These are phyloP conservation scores for Aleiodes testaceus DNA, from an alignment of 2,888 invertebrate species.

Conservation along the genomic window DNA sequence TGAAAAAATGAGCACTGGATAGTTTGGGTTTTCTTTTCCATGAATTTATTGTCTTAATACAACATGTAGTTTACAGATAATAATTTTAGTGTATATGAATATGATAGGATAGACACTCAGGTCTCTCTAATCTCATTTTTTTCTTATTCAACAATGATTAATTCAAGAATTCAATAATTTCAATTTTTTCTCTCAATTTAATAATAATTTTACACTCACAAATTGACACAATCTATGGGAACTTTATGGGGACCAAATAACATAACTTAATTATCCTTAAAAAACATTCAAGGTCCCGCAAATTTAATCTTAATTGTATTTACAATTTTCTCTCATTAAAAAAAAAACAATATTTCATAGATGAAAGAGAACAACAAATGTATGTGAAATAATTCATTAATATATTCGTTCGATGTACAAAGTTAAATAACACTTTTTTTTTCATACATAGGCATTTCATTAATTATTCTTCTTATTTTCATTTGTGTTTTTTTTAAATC, in stretches of 20 bases:
- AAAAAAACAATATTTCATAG: neutral
- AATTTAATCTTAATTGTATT: neutral
- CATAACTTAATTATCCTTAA: conserved; percentile 11
- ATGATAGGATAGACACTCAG: conserved; percentile 26
- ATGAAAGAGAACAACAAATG: neutral
- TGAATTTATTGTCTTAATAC: conserved; percentile 34
- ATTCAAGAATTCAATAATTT: conserved; percentile 1
- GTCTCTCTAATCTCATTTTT: conserved; percentile 21
- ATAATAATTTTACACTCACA: neutral
- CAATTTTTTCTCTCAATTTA: neutral
- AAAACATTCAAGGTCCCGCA: conserved; percentile 9
- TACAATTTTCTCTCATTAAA: neutral
- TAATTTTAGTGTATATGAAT: conserved; percentile 28
- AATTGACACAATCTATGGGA: too few relatives aligned
- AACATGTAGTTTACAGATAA: conserved; percentile 27
- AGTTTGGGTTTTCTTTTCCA: neutral
- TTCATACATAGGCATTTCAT: conserved; percentile 9
- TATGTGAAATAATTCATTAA: conserved; percentile 22
- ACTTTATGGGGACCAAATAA: conserved; percentile 14
- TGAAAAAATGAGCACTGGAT: neutral
- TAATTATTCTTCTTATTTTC: neutral
- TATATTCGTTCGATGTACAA: conserved; percentile 27
- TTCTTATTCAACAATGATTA: neutral
- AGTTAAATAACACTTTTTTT: conserved; percentile 24
- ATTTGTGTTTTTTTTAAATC: conserved; percentile 1